Percentiles rank a stretch among this genome's conserved stretches.
These are phyloP conservation scores for Chloromyia formosa DNA, from an alignment of 2,888 invertebrate species.

Conservation along the genomic window DNA sequence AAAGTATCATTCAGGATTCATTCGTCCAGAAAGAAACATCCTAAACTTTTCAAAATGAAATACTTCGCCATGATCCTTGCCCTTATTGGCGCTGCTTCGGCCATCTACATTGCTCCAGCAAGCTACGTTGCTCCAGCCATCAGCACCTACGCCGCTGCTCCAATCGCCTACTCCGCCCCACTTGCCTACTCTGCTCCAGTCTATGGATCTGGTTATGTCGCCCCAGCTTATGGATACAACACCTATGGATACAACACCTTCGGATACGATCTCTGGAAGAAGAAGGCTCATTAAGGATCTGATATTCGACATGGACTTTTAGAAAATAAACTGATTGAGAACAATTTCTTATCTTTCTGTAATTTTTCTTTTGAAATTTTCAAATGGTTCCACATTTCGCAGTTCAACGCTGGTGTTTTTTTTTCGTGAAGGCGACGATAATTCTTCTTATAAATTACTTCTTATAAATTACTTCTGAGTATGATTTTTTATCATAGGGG, in stretches of 20 bases:
- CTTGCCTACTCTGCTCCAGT: neutral
- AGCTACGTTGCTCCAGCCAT: neutral
- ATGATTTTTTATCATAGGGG: too few relatives aligned
- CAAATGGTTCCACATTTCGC: too few relatives aligned
- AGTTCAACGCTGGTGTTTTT: too few relatives aligned
- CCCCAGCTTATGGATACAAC: neutral
- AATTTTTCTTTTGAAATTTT: too few relatives aligned
- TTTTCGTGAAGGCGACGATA: too few relatives aligned
- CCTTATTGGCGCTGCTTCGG: slow-evolving; percentile 35
- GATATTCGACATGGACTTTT: slow-evolving; percentile 78
- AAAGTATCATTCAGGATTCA: slow-evolving; percentile 87
- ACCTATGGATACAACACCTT: slow-evolving; percentile 91
- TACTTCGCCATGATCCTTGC: slow-evolving; percentile 24
- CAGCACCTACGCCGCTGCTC: neutral
- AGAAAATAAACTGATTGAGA: too few relatives aligned
- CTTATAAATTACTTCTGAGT: too few relatives aligned
- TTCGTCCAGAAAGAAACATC: slow-evolving; percentile 95
- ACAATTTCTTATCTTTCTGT: too few relatives aligned
- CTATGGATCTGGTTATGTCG: neutral
- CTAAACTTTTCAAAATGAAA: slow-evolving; percentile 66
- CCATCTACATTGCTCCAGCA: slow-evolving; percentile 10
- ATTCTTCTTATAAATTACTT: too few relatives aligned
- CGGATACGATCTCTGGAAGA: slow-evolving; percentile 67
- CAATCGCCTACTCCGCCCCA: slow-evolving; percentile 70
- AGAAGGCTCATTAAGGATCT: slow-evolving; percentile 67